Conservation (phyloP, 2,797 vertebrate species). For the Echeneis naucrates region DNA sequence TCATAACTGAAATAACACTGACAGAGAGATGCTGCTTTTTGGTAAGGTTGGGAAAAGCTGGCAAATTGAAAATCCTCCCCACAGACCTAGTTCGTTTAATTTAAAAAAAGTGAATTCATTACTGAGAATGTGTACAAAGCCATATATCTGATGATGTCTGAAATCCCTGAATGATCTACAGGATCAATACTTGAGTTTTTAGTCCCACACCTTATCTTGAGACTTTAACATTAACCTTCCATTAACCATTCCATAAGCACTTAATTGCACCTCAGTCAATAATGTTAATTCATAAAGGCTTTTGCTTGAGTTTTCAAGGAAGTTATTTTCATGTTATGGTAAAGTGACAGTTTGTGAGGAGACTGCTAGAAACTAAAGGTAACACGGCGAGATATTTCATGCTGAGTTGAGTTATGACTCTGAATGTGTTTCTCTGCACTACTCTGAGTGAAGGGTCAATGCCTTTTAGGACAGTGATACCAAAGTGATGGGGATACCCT, state of each 20-base stretch:
- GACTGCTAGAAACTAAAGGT: conserved; percentile 88
- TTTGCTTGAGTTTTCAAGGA: conserved; percentile 89
- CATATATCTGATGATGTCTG: conserved; percentile 89
- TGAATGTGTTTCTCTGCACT: conserved; percentile 90
- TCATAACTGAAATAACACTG: too few species aligned
- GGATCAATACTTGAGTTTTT: conserved; percentile 98
- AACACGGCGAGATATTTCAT: conserved; percentile 90
- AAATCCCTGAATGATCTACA: conserved; percentile 85
- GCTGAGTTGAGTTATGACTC: conserved; percentile 91
- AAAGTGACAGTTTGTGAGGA: conserved; percentile 89
- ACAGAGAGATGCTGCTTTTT: too few species aligned
- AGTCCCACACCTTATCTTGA: conserved; percentile 93
- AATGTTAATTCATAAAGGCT: conserved; percentile 93
- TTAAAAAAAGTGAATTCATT: conserved; percentile 84
- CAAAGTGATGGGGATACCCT: conserved; percentile 94
- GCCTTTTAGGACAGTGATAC: conserved; percentile 94
- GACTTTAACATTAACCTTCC: conserved; percentile 98
- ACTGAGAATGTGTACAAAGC: conserved; percentile 79
- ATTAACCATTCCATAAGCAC: conserved; percentile 96
- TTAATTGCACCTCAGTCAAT: conserved; percentile 97
- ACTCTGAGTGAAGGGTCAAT: conserved; percentile 92
- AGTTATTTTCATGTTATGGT: conserved; percentile 95
- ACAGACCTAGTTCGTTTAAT: too few species aligned
- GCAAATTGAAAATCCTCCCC: too few species aligned
- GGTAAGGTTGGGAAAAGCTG: too few species aligned